Evolutionary conservation across 2,113 vertebrate genomes (phyloP).

Genomic region (Macquaria ambigua): DNA sequence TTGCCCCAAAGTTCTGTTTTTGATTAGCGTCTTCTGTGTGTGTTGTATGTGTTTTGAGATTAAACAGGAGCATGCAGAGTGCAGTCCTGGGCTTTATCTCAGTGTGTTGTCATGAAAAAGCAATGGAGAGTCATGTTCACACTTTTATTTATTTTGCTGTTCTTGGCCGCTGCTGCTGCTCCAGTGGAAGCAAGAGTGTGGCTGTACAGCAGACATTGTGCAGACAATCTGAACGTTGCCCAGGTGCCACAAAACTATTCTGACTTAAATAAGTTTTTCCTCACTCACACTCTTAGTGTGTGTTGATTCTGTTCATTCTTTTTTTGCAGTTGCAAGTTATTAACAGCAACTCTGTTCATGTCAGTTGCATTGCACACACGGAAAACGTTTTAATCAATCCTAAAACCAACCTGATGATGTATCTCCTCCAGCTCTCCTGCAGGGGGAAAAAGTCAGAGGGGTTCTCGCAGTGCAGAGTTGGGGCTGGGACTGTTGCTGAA

Average conservation of each 20-base stretch:
- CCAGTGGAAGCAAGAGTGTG: constrained; percentile 24
- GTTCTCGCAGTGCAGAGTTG: constrained; percentile 22
- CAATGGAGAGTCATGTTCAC: constrained; percentile 59
- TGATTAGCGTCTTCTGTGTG: constrained; percentile 8
- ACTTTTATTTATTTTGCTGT: constrained; percentile 67
- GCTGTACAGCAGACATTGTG: constrained; percentile 43
- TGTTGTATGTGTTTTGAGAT: constrained; percentile 51
- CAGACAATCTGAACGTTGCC: constrained; percentile 49
- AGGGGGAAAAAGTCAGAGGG: constrained; percentile 43
- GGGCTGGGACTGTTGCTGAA: constrained; percentile 15
- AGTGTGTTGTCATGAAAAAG: constrained; percentile 57
- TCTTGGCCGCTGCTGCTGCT: constrained; percentile 44
- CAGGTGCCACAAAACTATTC: constrained; percentile 32
- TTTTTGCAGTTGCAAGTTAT: constrained; percentile 5
- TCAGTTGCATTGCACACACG: neutral
- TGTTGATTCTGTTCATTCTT: constrained; percentile 7
- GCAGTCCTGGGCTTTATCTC: constrained; percentile 47
- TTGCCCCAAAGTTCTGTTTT: constrained; percentile 28
- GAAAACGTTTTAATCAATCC: constrained; percentile 5
- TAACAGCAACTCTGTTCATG: neutral
- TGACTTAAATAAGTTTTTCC: constrained; percentile 31
- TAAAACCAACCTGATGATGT: constrained; percentile 8
- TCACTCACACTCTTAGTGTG: constrained; percentile 27
- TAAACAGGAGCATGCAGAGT: constrained; percentile 38
- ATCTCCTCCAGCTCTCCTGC: constrained; percentile 28